These are phyloP conservation scores for Drosophila pullipes DNA, from an alignment of 2,888 invertebrate genomes.

Conservation along the genomic window DNA sequence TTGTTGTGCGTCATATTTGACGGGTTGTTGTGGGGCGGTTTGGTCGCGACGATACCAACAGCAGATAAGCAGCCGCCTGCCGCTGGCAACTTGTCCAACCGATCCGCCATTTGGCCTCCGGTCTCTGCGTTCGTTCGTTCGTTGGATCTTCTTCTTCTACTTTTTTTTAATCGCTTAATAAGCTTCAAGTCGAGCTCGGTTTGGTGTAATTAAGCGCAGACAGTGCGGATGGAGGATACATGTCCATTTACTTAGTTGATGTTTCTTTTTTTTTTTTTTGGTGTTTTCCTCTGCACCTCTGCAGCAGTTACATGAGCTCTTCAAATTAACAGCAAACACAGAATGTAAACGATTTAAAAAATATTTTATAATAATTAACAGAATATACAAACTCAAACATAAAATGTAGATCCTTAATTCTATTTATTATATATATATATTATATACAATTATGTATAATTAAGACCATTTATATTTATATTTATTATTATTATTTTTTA, in stretches of 20 bases:
- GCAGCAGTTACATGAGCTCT: not conserved
- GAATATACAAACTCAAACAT: too few species aligned
- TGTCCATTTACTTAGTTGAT: not conserved
- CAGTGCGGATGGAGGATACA: constrained; percentile 28
- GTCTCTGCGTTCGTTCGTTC: constrained; percentile 21
- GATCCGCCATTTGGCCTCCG: constrained; percentile 59
- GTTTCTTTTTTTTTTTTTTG: not conserved
- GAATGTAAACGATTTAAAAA: not conserved
- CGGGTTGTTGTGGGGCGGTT: constrained; percentile 7
- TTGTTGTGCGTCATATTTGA: constrained; percentile 60
- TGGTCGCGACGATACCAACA: constrained; percentile 65
- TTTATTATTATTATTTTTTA: not conserved
- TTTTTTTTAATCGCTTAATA: constrained; percentile 73
- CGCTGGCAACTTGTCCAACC: constrained; percentile 3
- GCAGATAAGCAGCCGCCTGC: constrained; percentile 57
- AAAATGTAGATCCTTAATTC: not conserved
- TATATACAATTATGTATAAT: not conserved
- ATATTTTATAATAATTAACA: not conserved
- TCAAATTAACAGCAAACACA: not conserved
- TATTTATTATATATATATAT: not conserved
- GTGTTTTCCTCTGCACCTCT: not conserved
- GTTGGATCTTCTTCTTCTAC: not conserved
- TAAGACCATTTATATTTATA: not conserved
- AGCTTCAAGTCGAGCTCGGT: constrained; percentile 50
- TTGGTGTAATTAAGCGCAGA: constrained; percentile 68